Conservation (phyloP, 2,888 invertebrate genomes). For the Bembecia ichneumoniformis region DNA sequence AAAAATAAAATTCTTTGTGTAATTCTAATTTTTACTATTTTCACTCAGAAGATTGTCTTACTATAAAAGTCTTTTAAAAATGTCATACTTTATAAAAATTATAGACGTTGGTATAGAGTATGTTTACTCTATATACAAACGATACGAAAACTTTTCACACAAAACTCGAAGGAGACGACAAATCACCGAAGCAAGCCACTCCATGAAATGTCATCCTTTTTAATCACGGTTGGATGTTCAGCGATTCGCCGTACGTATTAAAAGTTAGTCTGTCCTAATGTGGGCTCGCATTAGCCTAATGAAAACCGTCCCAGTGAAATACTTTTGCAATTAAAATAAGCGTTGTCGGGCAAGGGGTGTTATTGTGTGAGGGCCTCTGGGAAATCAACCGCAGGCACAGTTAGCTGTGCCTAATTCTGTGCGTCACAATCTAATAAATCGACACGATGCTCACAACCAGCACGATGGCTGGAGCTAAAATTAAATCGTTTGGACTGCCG, state of each 20-base stretch:
- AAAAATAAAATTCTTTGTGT: too few species aligned
- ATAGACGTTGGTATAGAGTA: too few species aligned
- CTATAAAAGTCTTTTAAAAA: too few species aligned
- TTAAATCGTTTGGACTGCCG: too few species aligned
- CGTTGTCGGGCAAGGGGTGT: constrained; percentile 22
- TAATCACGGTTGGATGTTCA: constrained; percentile 21
- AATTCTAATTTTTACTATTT: too few species aligned
- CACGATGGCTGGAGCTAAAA: too few species aligned
- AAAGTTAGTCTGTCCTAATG: constrained; percentile 17
- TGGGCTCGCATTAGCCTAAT: constrained; percentile 36
- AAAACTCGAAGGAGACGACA: not conserved
- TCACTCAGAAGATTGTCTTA: too few species aligned
- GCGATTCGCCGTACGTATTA: constrained; percentile 16
- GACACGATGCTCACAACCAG: constrained; percentile 10
- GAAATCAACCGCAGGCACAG: constrained; percentile 38
- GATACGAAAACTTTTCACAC: not conserved
- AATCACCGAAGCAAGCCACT: not conserved
- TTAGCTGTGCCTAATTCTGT: constrained; percentile 22
- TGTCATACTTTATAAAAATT: too few species aligned
- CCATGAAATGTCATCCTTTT: constrained; percentile 12
- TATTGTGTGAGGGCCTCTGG: constrained; percentile 27
- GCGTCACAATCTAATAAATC: constrained; percentile 20
- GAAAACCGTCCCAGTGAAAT: constrained; percentile 38
- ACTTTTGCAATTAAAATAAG: constrained; percentile 47
- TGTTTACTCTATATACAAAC: too few species aligned